Percentiles rank a stretch among this genome's conserved stretches.
phyloP scores from a whole-genome alignment of 2,888 invertebrate species.

The Chaetogeoica ovagalla region DNA sequence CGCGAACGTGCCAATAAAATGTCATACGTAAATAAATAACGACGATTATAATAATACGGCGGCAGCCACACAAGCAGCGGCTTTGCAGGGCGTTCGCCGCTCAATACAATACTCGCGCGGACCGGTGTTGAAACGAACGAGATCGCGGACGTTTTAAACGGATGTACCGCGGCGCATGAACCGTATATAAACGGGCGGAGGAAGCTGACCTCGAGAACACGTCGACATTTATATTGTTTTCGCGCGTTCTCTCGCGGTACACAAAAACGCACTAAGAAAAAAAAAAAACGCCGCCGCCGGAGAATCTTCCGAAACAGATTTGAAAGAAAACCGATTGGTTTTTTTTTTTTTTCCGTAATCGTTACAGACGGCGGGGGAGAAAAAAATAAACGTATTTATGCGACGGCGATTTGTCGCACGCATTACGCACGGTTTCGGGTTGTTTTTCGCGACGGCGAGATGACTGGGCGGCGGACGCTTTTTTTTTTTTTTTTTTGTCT shows the following conservation, averaged over 20 bases:
- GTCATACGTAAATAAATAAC: too few species aligned
- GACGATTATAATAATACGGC: too few species aligned
- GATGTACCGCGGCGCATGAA: background rate
- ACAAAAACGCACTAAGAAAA: background rate
- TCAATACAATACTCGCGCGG: too few species aligned
- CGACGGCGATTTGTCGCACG: conserved; percentile 22
- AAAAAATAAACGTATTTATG: too few species aligned
- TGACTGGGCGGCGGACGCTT: too few species aligned
- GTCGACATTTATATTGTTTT: conserved; percentile 8
- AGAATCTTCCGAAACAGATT: background rate
- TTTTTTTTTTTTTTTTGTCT: too few species aligned
- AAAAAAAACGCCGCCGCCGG: background rate
- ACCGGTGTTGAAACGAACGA: background rate
- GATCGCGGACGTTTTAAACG: background rate
- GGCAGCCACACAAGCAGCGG: too few species aligned
- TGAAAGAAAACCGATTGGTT: too few species aligned
- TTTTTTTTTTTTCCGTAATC: too few species aligned
- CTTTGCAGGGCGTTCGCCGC: too few species aligned
- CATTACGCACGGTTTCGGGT: conserved; percentile 38
- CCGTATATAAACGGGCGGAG: background rate
- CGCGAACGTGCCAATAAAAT: too few species aligned
- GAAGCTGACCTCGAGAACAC: conserved; percentile 28
- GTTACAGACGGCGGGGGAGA: too few species aligned
- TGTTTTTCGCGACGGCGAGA: background rate
- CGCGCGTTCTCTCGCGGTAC: background rate